Conservation (phyloP, 2,797 vertebrate genomes). For the Echiichthys vipera region DNA sequence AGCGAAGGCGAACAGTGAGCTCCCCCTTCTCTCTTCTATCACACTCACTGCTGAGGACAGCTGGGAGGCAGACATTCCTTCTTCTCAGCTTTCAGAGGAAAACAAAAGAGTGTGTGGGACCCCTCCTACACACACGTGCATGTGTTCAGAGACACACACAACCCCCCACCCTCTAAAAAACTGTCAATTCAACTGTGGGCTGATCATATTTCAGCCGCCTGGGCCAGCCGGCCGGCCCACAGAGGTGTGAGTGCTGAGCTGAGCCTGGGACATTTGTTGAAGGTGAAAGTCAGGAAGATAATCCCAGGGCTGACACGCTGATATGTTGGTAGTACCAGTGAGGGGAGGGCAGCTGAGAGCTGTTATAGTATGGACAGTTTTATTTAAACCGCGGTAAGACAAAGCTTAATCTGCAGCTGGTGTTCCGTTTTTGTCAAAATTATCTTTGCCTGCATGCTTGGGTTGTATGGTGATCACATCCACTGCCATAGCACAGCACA, state of each 20-base stretch:
- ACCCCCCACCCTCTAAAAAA: slow-evolving; percentile 35
- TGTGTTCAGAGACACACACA: slow-evolving; percentile 56
- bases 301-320: slow-evolving; percentile 35
- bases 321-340: slow-evolving; percentile 13
- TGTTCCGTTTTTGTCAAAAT: slow-evolving; percentile 9
- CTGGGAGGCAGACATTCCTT: slow-evolving; percentile 85
- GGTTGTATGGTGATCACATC: slow-evolving; percentile 26
- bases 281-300: slow-evolving; percentile 73
- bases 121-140: slow-evolving; percentile 76
- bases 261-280: slow-evolving; percentile 64
- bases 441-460: not conserved
- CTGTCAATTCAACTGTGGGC: slow-evolving; percentile 69
- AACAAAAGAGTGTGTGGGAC: slow-evolving; percentile 78
- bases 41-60: slow-evolving; percentile 75
- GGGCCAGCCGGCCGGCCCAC: slow-evolving; percentile 41
- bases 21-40: slow-evolving; percentile 60
- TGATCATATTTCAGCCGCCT: slow-evolving; percentile 72
- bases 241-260: slow-evolving; percentile 47
- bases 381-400: not conserved
- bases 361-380: slow-evolving; percentile 3
- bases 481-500: slow-evolving; percentile 31
- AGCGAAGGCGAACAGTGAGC: slow-evolving; percentile 60
- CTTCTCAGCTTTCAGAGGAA: slow-evolving; percentile 81
- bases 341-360: slow-evolving; percentile 1
- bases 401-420: slow-evolving; percentile 26